These are phyloP conservation scores for Nyctibius bracteatus DNA, from an alignment of 2,113 vertebrate genomes.

Conservation along the genomic window DNA sequence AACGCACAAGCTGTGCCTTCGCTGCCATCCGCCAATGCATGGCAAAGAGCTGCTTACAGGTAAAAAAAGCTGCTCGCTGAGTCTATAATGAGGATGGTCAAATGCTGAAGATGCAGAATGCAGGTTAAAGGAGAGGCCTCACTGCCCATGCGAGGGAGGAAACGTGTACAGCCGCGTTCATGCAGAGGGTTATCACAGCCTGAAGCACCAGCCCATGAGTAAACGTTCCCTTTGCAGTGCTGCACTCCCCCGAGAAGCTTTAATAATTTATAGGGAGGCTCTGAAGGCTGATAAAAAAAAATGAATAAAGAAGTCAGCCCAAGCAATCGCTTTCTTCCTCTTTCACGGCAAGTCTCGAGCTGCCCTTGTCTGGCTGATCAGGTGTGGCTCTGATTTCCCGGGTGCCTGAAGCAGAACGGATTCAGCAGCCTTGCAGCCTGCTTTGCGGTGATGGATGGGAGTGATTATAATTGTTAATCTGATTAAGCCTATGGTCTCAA, in stretches of 20 bases:
- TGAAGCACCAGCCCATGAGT: background rate
- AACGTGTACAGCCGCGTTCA: background rate
- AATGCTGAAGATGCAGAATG: background rate
- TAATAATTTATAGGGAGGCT: background rate
- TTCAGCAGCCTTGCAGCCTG: background rate
- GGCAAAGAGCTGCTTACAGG: background rate
- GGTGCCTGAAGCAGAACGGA: background rate
- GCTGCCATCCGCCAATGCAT: background rate
- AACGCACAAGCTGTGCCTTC: background rate
- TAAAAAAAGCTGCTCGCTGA: background rate
- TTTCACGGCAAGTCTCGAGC: background rate
- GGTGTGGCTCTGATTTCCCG: background rate
- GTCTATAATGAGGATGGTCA: background rate
- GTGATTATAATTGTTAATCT: background rate
- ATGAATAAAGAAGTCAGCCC: background rate
- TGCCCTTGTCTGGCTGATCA: background rate
- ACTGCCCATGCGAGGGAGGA: background rate
- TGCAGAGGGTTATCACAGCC: accelerated
- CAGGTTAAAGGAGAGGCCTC: background rate
- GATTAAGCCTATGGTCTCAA: background rate
- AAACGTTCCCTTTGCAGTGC: accelerated
- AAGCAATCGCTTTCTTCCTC: background rate
- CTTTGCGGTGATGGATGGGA: background rate
- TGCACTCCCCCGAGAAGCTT: background rate
- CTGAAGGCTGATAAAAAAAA: background rate